A percentile compares a stretch with the other conserved stretches of the same genome.
Conservation (phyloP, 2,113 vertebrate species). For the Turdus rufiventris region DNA sequence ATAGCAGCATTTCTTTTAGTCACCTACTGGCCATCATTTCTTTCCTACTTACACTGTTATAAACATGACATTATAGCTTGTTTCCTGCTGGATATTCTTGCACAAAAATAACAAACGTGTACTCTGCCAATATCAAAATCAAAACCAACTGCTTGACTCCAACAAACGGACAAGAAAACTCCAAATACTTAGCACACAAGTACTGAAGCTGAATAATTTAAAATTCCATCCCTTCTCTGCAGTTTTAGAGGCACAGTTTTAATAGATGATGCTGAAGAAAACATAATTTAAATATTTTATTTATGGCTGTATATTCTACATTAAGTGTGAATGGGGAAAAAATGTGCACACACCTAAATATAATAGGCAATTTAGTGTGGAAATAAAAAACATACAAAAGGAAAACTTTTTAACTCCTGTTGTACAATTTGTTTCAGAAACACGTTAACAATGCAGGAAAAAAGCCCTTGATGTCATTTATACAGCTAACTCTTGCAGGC, state of each 20-base stretch:
- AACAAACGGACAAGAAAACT: background rate
- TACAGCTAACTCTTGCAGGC: slow-evolving; percentile 51
- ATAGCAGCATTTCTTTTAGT: background rate
- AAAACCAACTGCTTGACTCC: background rate
- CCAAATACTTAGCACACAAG: background rate
- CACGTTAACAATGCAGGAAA: background rate
- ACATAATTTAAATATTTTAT: background rate
- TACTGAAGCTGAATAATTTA: background rate
- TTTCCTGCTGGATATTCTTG: background rate
- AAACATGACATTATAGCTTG: background rate
- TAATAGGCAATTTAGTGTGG: background rate
- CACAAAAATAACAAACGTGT: background rate
- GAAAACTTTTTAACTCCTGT: background rate
- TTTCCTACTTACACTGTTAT: background rate
- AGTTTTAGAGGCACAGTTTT: background rate
- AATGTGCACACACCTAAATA: background rate
- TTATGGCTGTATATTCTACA: background rate
- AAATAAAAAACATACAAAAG: background rate
- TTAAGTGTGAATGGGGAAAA: background rate
- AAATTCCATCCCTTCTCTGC: background rate
- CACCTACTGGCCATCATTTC: background rate
- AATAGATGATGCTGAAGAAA: background rate
- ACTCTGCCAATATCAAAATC: background rate
- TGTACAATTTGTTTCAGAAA: slow-evolving; percentile 22
- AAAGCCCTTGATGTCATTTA: background rate